phyloP scores from a whole-genome alignment of 2,888 invertebrate genomes.

The Tineola bisselliella region DNA sequence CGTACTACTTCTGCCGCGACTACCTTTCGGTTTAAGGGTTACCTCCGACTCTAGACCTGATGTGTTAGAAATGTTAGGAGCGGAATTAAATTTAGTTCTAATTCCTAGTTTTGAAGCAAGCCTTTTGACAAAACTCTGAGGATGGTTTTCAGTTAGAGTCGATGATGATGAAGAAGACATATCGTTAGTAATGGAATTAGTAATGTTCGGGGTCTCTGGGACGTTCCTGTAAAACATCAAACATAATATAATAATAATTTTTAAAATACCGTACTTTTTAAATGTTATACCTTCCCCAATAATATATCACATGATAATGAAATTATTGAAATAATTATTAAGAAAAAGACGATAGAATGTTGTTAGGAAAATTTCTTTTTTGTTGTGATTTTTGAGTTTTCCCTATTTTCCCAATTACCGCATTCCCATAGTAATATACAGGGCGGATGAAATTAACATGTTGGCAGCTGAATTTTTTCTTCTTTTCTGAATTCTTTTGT shows the following conservation, averaged over 20 bases:
- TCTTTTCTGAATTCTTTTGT: too few relatives aligned
- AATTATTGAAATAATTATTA: too few relatives aligned
- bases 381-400: too few relatives aligned
- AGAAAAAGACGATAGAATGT: neutral
- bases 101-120: conserved; percentile 64
- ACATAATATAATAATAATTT: conserved; percentile 17
- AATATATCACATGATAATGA: too few relatives aligned
- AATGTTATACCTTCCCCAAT: conserved; percentile 8
- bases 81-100: conserved; percentile 59
- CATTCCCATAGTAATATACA: too few relatives aligned
- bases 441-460: too few relatives aligned
- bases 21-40: conserved; percentile 40
- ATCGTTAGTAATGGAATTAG: conserved; percentile 51
- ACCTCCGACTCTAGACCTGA: conserved; percentile 39
- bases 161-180: conserved; percentile 54
- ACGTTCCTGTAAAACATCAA: conserved; percentile 56
- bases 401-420: too few relatives aligned
- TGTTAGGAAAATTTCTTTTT: neutral
- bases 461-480: too few relatives aligned
- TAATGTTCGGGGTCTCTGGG: conserved; percentile 59
- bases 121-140: conserved; percentile 62
- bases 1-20: conserved; percentile 36
- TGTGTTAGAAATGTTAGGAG: conserved; percentile 59
- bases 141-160: conserved; percentile 50
- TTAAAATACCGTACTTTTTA: neutral